Base-by-base conservation (phyloP, 53 echinoderm and acorn worm genomes). In the Antedon mediterranea region DNA sequence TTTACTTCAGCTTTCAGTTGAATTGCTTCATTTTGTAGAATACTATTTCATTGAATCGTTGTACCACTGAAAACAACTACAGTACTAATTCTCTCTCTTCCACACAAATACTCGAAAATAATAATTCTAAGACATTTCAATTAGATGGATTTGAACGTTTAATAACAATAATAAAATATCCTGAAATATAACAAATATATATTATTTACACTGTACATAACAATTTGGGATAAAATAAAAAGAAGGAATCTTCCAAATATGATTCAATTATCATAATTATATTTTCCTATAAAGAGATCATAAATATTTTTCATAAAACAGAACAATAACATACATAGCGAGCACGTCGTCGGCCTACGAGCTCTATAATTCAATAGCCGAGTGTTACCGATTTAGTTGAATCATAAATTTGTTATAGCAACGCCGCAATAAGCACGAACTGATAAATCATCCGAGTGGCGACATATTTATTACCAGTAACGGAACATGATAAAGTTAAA, bases 141-240 rank as follows among this genome's bases (percentile, higher is more conserved):
- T 11, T 57, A 11, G 7, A 6, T 11, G 7, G 57, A 18, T 57
- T 23, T 57, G 2, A 57, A 57, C 57, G 57, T 57, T 57, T 57
- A 57, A 57, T 57, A 57, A 57, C 57, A 57, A 57, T 57, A 57
- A 57, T 57, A 57, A 57, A 57, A 57, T 57, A 57, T 57, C 57
- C 57, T 57, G 57, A 57, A 57, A 57, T 57, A 57, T 57, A 57
- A 57, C 57, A 57, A 57, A 57, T 57, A 26, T 57, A 57, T 57
- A 57, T 57, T 57, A 57, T 57, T 57, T 57, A 57, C 57, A 57
- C 57, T 57, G 57, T 57, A 57, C 57, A 57, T 15, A 15, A 15
- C 57, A 57, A 57, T 57, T 23, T 57, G 57, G 57, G 23, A 57
- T n/a, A n/a, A n/a, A n/a, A n/a, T n/a, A 57, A 57, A 18, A 13